phyloP scores from a whole-genome alignment of 1,140 invertebrate genomes.

The Apis cerana region DNA sequence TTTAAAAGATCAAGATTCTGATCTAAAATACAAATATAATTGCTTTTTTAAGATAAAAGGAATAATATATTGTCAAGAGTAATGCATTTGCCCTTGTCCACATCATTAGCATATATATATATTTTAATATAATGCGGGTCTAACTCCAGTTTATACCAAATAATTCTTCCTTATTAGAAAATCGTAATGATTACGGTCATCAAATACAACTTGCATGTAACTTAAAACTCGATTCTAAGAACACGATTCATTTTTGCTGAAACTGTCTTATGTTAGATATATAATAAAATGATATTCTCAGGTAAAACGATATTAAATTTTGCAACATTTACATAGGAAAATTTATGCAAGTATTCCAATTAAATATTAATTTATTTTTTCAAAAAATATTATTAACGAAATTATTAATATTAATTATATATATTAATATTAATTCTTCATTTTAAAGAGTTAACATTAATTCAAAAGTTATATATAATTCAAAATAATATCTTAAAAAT shows the following conservation, averaged over 20 bases:
- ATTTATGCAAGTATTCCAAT: background rate
- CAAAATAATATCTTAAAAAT: no score
- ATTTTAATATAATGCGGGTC: slow-evolving; percentile 15
- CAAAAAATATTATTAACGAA: background rate
- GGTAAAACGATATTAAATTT: background rate
- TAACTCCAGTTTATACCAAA: background rate
- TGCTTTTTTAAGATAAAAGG: background rate
- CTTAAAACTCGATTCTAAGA: background rate
- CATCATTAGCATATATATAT: background rate
- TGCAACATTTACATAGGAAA: background rate
- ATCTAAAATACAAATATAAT: background rate
- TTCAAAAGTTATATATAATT: no score
- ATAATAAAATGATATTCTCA: background rate
- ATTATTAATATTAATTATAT: no score
- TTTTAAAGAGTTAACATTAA: no score
- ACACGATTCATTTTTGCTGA: background rate
- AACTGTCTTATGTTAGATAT: background rate
- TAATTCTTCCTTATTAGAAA: slow-evolving; percentile 12
- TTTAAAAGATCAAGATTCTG: background rate
- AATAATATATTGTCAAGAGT: background rate
- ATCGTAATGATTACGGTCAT: slow-evolving; percentile 2
- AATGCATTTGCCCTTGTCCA: slow-evolving; percentile 1
- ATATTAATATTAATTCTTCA: no score
- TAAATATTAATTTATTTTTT: background rate
- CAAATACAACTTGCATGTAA: background rate